These are phyloP conservation scores for Diceros bicornis DNA, from an alignment of 2,797 vertebrate species.

Conservation along the genomic window DNA sequence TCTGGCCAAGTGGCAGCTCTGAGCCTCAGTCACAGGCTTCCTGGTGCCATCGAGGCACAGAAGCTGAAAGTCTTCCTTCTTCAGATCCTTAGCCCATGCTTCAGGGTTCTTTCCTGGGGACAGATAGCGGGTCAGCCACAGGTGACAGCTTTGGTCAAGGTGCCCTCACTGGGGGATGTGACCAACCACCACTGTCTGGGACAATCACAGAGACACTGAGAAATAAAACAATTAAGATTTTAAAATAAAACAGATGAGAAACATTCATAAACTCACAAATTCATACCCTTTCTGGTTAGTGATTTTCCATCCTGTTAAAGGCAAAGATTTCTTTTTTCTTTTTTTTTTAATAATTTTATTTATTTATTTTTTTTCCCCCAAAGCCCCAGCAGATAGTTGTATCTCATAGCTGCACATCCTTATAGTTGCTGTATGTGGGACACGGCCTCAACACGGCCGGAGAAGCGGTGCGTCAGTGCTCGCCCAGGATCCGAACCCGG, in stretches of 20 bases:
- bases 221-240: background rate
- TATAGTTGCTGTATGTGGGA: no score
- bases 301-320: background rate
- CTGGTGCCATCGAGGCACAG: conserved; percentile 90
- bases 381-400: no score
- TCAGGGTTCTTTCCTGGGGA: conserved; percentile 85
- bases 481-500: no score
- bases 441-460: no score
- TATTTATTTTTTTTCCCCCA: no score
- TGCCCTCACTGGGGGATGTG: background rate
- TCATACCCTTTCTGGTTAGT: background rate
- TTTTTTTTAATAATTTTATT: no score
- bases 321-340: conserved; percentile 32
- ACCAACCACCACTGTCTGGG: background rate
- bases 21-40: conserved; percentile 84
- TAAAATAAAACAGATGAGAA: background rate
- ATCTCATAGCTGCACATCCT: no score
- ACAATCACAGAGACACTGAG: background rate
- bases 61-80: conserved; percentile 88
- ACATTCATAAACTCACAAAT: background rate
- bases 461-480: no score
- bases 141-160: background rate
- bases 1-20: conserved; percentile 90
- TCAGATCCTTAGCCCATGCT: conserved; percentile 87
- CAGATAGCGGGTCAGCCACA: background rate